Evolutionary conservation across 2,113 vertebrate genomes (phyloP), one percentile per base, ranked within the genome.

Genomic region (Pyrgilauda ruficollis): DNA sequence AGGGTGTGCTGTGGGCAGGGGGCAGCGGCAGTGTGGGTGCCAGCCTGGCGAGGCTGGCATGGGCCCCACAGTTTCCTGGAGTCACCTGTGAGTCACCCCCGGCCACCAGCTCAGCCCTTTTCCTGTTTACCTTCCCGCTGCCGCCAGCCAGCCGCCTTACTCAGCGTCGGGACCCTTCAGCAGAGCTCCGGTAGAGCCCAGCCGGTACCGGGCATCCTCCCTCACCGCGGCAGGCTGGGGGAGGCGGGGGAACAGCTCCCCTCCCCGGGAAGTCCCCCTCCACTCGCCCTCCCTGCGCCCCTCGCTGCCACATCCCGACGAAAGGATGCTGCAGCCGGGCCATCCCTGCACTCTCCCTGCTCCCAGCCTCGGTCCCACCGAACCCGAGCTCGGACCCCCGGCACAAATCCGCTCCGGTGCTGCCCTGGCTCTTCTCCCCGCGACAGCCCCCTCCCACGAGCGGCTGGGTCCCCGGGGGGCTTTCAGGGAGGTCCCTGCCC

Each of bases 71-170:
- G 82, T 92, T 96, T 95, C 96, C 94, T 94, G 96, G 89, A 95
- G 95, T 90, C 94, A 96, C 95, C 96, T 95, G 95, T 97, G 96
- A 96, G 93, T 96, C 96, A 95, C 91, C 83, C 88, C 73, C 13
- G 84, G 93, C 90, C 96, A 96, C 94, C 89, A 86, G 86, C 94
- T 95, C 96, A 90, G 94, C 95, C 93, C 93, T 94, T 96, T 97
- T 97, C 96, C 96, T 96, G 96, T 97, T 97, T 97, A 97, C 95
- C 94, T 84, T 91, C 70, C 78, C 6, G 22, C 90, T 89, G 61
- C 89, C 49, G 89, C 77, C 92, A 89, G 84, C 64, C 93, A 80
- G 92, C 73, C 37, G 80, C 89, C 95, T 90, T 83, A 68, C 90
- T 87, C 94, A 94, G 74, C 35, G 5, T 33, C 20, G 9, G 58